Evolutionary conservation across 2,797 vertebrate species (phyloP).

Genomic region (Mycteria americana): DNA sequence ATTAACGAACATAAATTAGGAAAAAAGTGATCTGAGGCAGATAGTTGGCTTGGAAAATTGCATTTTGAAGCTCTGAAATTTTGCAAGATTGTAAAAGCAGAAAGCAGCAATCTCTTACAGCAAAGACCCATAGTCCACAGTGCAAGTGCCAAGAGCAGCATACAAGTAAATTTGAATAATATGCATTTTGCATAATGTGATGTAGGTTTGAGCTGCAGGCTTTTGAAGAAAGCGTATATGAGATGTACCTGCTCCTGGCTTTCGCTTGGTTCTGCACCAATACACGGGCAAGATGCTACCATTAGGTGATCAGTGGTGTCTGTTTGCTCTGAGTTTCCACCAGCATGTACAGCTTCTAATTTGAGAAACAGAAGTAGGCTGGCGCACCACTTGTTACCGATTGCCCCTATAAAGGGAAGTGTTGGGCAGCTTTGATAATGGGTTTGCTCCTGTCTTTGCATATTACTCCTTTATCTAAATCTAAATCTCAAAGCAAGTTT

Average conservation of each 20-base stretch:
- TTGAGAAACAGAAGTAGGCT: not conserved
- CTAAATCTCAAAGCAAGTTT: not conserved
- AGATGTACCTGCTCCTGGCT: not conserved
- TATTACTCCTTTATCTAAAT: not conserved
- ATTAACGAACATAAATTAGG: not conserved
- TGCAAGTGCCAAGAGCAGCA: not conserved
- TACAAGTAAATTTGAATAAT: not conserved
- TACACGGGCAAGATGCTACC: rapidly evolving
- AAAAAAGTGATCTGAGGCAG: not conserved
- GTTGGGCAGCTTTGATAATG: not conserved
- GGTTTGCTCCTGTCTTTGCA: not conserved
- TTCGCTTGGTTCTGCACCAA: not conserved
- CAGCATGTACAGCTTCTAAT: not conserved
- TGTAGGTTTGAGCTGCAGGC: not conserved
- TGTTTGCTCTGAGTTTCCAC: not conserved
- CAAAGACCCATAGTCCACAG: not conserved
- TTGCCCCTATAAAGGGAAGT: not conserved
- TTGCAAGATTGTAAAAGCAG: not conserved
- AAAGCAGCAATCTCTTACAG: not conserved
- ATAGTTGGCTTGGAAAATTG: slow-evolving; percentile 10
- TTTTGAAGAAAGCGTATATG: not conserved
- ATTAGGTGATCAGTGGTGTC: not conserved
- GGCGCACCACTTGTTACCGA: not conserved
- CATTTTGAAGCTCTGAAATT: not conserved
- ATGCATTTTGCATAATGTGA: not conserved